phyloP scores from a whole-genome alignment of 2,888 invertebrate species.

The Tetragnatha montana region DNA sequence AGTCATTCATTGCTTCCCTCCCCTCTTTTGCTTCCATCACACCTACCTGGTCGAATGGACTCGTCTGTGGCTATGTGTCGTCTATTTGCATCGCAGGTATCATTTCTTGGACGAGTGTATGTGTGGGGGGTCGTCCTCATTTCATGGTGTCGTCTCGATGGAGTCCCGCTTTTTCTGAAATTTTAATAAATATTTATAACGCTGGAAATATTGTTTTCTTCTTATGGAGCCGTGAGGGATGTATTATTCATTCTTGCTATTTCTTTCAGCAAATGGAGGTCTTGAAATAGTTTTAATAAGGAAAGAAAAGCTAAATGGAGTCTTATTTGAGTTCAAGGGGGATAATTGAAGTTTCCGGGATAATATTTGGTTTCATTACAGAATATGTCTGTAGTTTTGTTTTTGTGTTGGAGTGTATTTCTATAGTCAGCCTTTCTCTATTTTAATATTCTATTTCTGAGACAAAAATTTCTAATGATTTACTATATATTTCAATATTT shows the following conservation, averaged over 20 bases:
- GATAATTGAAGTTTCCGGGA: no score
- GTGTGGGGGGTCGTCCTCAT: background rate
- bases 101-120: no score
- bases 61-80: background rate
- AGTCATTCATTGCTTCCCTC: background rate
- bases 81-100: no score
- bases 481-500: no score
- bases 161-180: conserved; percentile 56
- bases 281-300: conserved; percentile 54
- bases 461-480: no score
- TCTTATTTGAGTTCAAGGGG: background rate
- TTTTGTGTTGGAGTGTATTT: no score
- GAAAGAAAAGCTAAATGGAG: conserved; percentile 37
- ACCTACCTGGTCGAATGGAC: conserved; percentile 20
- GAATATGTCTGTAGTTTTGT: no score
- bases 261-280: conserved; percentile 25
- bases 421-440: no score
- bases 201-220: background rate
- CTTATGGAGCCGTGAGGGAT: conserved; percentile 28
- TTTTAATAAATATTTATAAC: conserved; percentile 71
- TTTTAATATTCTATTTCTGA: no score
- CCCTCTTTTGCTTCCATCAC: background rate
- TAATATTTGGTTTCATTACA: no score
- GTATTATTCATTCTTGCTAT: conserved; percentile 61
- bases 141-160: background rate